Conservation (phyloP, 1,140 invertebrate genomes). For the Plodia interpunctella region DNA sequence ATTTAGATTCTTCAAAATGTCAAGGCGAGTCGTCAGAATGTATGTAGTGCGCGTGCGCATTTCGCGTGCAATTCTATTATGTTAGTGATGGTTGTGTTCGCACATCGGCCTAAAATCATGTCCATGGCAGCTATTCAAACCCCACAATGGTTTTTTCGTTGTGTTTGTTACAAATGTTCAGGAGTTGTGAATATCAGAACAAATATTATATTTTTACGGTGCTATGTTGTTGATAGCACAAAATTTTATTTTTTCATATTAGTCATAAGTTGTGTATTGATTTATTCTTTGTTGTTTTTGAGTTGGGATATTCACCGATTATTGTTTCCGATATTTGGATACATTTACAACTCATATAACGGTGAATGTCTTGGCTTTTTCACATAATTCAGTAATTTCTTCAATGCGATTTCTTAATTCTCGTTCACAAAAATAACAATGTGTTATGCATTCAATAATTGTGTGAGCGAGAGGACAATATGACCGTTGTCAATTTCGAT, state of each 20-base stretch:
- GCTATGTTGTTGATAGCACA: slow-evolving; percentile 53
- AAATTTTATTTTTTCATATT: slow-evolving; percentile 41
- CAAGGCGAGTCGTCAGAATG: neutral
- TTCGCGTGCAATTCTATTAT: slow-evolving; percentile 62
- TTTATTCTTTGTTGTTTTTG: slow-evolving; percentile 17
- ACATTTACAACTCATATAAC: neutral
- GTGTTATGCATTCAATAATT: no score
- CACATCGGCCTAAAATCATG: slow-evolving; percentile 32
- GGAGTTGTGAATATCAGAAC: slow-evolving; percentile 61
- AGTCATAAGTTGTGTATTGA: slow-evolving; percentile 48
- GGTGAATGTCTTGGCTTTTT: neutral
- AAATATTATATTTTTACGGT: slow-evolving; percentile 52
- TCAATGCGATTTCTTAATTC: no score
- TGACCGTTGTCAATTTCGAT: no score
- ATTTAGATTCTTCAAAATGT: no score
- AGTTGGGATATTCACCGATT: slow-evolving; percentile 22
- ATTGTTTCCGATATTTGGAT: slow-evolving; percentile 22
- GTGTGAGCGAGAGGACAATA: no score
- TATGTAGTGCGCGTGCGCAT: slow-evolving; percentile 12
- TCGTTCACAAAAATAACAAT: no score
- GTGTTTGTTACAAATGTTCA: slow-evolving; percentile 17
- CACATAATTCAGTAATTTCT: neutral
- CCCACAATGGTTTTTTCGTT: slow-evolving; percentile 1
- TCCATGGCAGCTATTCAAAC: slow-evolving; percentile 9
- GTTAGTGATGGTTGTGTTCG: slow-evolving; percentile 51